These are phyloP conservation scores for Drosophila trichaetosa DNA, from an alignment of 2,888 invertebrate species.

Conservation along the genomic window DNA sequence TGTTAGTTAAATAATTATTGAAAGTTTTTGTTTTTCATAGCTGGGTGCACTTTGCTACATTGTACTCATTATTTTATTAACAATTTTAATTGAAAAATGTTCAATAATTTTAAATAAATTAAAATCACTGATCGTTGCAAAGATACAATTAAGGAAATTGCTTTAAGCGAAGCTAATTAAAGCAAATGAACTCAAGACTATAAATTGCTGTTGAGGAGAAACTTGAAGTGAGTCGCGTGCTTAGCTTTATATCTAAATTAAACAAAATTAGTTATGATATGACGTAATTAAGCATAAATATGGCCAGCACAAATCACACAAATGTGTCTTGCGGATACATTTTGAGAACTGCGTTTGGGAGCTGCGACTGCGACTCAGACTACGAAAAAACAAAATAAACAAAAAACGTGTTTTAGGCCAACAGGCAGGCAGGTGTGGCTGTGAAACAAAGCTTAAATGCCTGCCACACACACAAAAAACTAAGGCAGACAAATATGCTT, in stretches of 20 bases:
- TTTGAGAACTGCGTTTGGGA: constrained; percentile 57
- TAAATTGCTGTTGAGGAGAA: background rate
- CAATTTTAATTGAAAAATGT: background rate
- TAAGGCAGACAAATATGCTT: constrained; percentile 38
- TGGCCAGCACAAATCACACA: constrained; percentile 34
- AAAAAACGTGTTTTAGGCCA: constrained; percentile 59
- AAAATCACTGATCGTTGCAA: background rate
- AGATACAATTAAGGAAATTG: constrained; percentile 9
- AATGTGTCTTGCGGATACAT: constrained; percentile 53
- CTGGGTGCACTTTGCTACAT: background rate
- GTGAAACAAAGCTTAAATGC: constrained; percentile 24
- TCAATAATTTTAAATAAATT: background rate
- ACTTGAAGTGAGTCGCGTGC: constrained; percentile 5
- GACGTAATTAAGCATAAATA: constrained; percentile 70
- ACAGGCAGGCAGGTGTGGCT: constrained; percentile 50
- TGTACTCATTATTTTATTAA: background rate
- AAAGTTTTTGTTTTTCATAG: background rate
- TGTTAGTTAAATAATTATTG: background rate
- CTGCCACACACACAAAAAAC: constrained; percentile 28
- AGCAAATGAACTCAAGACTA: constrained; percentile 5
- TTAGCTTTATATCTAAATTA: constrained; percentile 59
- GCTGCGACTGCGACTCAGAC: constrained; percentile 41
- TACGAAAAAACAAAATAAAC: constrained; percentile 47
- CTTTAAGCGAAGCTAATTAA: background rate
- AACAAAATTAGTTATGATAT: constrained; percentile 59